Base-by-base conservation (phyloP, 2,113 vertebrate genomes). In the Melozone crissalis region DNA sequence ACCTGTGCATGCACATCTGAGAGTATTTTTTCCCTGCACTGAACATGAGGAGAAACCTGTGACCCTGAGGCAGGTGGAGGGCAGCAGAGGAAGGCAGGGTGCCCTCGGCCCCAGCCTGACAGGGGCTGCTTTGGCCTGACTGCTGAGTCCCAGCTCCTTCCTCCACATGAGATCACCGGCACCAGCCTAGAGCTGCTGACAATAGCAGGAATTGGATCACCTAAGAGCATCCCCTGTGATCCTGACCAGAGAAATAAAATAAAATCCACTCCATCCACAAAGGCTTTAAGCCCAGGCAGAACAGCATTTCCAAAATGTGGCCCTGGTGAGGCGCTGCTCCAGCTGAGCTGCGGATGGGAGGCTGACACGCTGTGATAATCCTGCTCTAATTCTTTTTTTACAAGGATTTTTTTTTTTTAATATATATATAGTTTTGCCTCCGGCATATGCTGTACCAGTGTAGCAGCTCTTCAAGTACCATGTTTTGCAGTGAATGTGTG, bases 371-470 rank as follows among this genome's bases (percentile, higher is more conserved):
- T 63, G 66, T 51, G 43, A 77, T 73, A 94, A 79, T 85, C 62
- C 93, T 93, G 62, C 67, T 87, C 59, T 71, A 82, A 90, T 91
- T 95, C 44, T 80, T 79, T 89, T 89, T 83, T 43, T 15, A 54
- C n/a, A 51, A 30, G 62, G 35, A 7, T 54, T 27, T 51, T 57
- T 54, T 54, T 66, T 58, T n/a, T 76, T 63, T 28, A 55, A 86
- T 58, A 90, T 85, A 89, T 77, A 94, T 83, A 81, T 51, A 95
- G 81, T 77, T 95, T 94, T 91, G 93, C 95, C 93, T 88, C 72
- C 0, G 22, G 93, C 93, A 84, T 85, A 80, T 61, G 68, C 91
- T 93, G 78, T 95, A 63, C 93, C 79, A 77, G 63, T 1, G 3
- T 57, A 95, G 91, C 93, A 93, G 72, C 79, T 95, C 94, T 83